Conservation (phyloP, 2,797 vertebrate genomes). For the Hapalemur alaotrensis region DNA sequence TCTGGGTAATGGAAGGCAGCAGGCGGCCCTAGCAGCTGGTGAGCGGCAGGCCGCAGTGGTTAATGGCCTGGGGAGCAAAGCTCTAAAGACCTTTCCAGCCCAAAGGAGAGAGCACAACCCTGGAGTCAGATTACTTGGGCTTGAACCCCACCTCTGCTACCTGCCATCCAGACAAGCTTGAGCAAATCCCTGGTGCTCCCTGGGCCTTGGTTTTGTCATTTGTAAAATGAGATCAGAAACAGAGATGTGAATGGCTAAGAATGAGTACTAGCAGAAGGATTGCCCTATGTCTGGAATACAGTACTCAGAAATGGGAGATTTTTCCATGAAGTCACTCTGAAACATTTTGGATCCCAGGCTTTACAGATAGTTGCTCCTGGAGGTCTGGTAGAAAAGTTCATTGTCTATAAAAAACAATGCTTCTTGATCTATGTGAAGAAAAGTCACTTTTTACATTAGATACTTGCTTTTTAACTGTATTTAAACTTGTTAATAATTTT, state of each 20-base stretch:
- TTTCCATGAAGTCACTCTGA: background rate
- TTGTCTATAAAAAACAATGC: background rate
- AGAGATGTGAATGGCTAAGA: background rate
- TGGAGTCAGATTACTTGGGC: background rate
- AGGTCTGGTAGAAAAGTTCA: background rate
- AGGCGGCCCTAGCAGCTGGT: background rate
- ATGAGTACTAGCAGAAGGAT: background rate
- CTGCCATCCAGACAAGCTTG: background rate
- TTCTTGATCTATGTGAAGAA: background rate
- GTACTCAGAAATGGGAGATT: background rate
- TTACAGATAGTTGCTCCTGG: accelerated
- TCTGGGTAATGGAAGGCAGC: background rate
- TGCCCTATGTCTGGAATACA: background rate
- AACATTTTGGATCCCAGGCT: background rate
- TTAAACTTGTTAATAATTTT: background rate
- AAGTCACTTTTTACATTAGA: background rate
- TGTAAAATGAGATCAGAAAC: background rate
- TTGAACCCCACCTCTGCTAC: background rate
- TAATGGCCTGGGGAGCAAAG: background rate
- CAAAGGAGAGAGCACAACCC: background rate
- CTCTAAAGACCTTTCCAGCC: background rate
- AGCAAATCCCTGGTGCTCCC: background rate
- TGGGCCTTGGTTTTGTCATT: background rate
- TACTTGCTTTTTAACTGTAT: background rate
- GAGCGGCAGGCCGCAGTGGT: background rate